phyloP scores from a whole-genome alignment of 1,140 invertebrate genomes.

The Caerostris extrusa region DNA sequence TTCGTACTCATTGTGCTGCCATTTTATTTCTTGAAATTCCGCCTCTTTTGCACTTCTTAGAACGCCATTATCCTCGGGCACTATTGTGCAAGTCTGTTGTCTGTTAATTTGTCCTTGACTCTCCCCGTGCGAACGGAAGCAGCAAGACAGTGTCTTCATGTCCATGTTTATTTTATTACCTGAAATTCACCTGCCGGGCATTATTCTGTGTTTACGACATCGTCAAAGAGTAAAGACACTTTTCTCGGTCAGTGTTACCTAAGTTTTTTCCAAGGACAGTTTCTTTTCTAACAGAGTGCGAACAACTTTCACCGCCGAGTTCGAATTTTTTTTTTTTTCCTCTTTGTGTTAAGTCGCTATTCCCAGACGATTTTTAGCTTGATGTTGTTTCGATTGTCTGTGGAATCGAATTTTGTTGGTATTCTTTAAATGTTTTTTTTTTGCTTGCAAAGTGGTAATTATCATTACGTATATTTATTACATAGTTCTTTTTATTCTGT shows the following conservation, averaged over 20 bases:
- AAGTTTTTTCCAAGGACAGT: conserved; percentile 1
- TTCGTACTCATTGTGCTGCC: not conserved
- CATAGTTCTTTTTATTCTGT: not conserved
- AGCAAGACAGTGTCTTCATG: not conserved
- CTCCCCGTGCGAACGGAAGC: conserved; percentile 31
- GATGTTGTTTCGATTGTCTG: conserved; percentile 26
- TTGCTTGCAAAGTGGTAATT: not conserved
- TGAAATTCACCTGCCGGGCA: not conserved
- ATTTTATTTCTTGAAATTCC: not conserved
- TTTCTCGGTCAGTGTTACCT: conserved; percentile 32
- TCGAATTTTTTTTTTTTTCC: not conserved
- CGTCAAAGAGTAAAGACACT: not conserved
- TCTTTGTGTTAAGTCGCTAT: not conserved
- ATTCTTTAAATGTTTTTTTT: not conserved
- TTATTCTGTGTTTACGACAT: conserved; percentile 32
- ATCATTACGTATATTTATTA: not conserved
- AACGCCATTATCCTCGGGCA: not conserved
- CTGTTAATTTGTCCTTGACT: not conserved
- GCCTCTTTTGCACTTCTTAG: not conserved
- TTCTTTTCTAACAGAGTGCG: conserved; percentile 10
- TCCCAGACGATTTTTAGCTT: conserved; percentile 3
- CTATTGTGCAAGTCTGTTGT: conserved; percentile 1
- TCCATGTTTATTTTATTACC: conserved; percentile 22
- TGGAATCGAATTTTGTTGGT: not conserved
- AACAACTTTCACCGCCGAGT: not conserved